Evolutionary conservation across 2,113 vertebrate species (phyloP).

Genomic region (Theristicus caerulescens): DNA sequence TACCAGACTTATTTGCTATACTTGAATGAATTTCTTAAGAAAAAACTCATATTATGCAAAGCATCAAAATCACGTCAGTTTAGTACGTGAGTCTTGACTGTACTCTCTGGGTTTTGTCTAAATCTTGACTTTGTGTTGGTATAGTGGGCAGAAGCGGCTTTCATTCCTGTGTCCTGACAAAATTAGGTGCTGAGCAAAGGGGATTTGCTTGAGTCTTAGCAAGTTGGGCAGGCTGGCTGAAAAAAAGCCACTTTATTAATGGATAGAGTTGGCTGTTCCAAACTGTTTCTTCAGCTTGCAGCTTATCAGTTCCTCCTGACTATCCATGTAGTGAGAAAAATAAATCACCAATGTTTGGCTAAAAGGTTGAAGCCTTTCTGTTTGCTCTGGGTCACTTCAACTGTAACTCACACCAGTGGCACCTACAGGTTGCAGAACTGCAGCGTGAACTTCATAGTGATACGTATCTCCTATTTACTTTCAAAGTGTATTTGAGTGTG

Average conservation of each 20-base stretch:
- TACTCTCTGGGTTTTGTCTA: neutral
- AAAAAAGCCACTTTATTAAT: neutral
- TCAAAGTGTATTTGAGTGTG: neutral
- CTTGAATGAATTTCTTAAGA: neutral
- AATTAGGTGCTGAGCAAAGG: neutral
- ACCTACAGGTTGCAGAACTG: neutral
- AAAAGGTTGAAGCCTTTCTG: neutral
- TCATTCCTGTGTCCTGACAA: neutral
- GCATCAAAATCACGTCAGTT: neutral
- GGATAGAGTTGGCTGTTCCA: neutral
- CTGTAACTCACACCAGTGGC: neutral
- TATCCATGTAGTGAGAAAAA: neutral
- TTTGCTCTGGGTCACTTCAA: neutral
- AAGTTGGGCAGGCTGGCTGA: neutral
- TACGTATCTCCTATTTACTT: neutral
- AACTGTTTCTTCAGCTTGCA: neutral
- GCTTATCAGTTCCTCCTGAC: neutral
- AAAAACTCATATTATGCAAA: neutral
- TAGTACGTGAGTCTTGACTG: neutral
- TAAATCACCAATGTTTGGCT: neutral
- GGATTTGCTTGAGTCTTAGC: neutral
- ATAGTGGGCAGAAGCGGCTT: neutral
- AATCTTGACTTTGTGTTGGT: neutral
- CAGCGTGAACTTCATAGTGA: neutral
- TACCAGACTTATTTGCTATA: neutral